Evolutionary conservation across 2,888 invertebrate species (phyloP).

Genomic region (Plagodis dolabraria): DNA sequence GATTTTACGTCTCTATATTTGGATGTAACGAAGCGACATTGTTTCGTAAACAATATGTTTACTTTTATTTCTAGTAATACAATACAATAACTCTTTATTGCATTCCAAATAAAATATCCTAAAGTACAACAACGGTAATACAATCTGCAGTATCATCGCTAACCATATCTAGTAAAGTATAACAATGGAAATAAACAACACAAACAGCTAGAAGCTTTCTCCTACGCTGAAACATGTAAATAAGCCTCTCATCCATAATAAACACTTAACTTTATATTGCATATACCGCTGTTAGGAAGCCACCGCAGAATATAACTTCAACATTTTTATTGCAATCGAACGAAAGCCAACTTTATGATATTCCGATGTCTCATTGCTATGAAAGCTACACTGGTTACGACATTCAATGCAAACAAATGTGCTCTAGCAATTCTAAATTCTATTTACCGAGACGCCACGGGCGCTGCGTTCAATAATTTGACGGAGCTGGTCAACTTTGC

Average conservation of each 20-base stretch:
- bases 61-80: no score
- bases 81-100: no score
- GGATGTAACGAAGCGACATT: no score
- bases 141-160: no score
- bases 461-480: constrained; percentile 15
- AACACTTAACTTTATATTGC: constrained; percentile 23
- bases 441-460: constrained; percentile 18
- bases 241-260: constrained; percentile 13
- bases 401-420: constrained; percentile 35
- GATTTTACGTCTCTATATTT: neutral
- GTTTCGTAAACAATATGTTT: no score
- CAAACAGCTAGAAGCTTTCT: neutral
- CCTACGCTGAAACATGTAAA: constrained; percentile 3
- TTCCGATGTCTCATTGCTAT: constrained; percentile 25
- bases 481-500: constrained; percentile 19
- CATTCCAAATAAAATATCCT: no score
- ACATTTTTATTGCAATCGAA: constrained; percentile 27
- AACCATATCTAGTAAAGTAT: no score
- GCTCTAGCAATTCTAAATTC: constrained; percentile 30
- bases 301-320: constrained; percentile 24
- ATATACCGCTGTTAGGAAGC: constrained; percentile 20
- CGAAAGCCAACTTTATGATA: constrained; percentile 25
- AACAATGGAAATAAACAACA: neutral
- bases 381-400: constrained; percentile 23
- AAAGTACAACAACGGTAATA: no score